Percentiles rank a stretch among this genome's conserved stretches.
Evolutionary conservation across 1,140 invertebrate species (phyloP).

Genomic region (Cydia pomonella): DNA sequence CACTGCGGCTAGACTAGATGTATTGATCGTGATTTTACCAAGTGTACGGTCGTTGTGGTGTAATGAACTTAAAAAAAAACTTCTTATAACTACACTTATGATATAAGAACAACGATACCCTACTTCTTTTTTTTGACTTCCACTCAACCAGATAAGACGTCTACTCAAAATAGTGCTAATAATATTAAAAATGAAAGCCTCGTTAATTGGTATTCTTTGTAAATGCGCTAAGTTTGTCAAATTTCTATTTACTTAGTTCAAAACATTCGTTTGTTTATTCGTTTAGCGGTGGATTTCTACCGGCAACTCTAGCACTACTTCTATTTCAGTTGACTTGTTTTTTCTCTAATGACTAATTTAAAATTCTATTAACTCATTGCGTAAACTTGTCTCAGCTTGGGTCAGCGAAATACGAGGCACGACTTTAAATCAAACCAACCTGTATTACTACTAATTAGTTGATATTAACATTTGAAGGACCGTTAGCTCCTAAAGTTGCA

Average conservation of each 20-base stretch:
- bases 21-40: not conserved
- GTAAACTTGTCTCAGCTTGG: not conserved
- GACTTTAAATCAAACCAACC: not conserved
- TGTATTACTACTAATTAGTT: not conserved
- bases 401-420: conserved; percentile 8
- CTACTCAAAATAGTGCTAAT: no score
- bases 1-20: not conserved
- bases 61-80: no score
- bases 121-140: no score
- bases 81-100: no score
- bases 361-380: conserved; percentile 9
- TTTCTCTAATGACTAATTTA: conserved; percentile 17
- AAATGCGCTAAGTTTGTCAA: not conserved
- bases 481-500: not conserved
- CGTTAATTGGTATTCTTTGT: not conserved
- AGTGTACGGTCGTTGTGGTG: no score
- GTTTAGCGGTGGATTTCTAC: not conserved
- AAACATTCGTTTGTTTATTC: conserved; percentile 2
- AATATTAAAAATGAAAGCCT: no score
- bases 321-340: not conserved
- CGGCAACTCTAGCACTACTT: not conserved
- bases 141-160: no score
- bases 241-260: not conserved
- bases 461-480: not conserved
- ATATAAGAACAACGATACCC: no score